Evolutionary conservation across 1,140 invertebrate genomes (phyloP).

Genomic region (Panulirus ornatus): DNA sequence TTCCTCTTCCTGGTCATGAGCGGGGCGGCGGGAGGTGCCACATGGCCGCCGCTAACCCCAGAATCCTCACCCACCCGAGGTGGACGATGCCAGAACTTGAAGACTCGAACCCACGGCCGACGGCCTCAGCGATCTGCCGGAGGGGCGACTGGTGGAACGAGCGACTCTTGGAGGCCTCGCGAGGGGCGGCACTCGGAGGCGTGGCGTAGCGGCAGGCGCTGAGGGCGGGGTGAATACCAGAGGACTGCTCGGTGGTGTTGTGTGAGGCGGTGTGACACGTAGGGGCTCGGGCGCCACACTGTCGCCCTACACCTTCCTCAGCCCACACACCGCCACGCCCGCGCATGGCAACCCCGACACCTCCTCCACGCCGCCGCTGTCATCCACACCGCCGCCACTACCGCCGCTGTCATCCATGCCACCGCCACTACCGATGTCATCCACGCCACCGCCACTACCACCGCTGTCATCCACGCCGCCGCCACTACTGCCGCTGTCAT

Average conservation of each 20-base stretch:
- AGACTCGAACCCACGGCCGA: background rate
- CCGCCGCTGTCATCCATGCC: background rate
- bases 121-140: background rate
- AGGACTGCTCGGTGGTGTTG: background rate
- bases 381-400: background rate
- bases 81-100: background rate
- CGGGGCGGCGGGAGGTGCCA: background rate
- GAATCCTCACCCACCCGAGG: background rate
- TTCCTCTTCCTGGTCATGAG: background rate
- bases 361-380: background rate
- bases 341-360: background rate
- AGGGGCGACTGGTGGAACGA: background rate
- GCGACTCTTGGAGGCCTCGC: background rate
- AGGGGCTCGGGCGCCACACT: conserved; percentile 7
- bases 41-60: background rate
- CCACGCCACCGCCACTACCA: background rate
- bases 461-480: background rate
- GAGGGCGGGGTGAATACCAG: background rate
- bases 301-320: background rate
- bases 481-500: background rate
- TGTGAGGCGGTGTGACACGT: background rate
- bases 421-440: background rate
- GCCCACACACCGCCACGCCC: background rate
- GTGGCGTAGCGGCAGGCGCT: no score
- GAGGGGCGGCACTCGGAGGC: background rate